Evolutionary conservation across 2,888 invertebrate genomes (phyloP), one percentile per base, ranked within the genome.

Genomic region (Criorhina ranunculi): DNA sequence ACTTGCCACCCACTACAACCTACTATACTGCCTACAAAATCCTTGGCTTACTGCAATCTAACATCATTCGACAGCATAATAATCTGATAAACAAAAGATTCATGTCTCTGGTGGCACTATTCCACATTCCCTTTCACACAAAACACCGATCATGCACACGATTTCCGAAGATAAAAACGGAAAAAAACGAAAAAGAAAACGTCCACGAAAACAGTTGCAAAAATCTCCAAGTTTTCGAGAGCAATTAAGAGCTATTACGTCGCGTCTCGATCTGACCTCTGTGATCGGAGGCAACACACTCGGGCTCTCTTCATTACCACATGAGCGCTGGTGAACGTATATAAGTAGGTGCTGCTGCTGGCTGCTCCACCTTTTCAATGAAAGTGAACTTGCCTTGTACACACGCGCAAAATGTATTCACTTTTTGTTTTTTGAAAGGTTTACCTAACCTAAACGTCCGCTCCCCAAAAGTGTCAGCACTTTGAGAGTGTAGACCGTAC

Each of bases 241-340:
- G 73, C 79, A 83, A 83, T 83, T 83, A 83, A 79, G 73, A 64
- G 73, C 69, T 44, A 79, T 83, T 83, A 83, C 83, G 83, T 83
- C 79, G 73, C 49, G 42, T 64, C 62, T 24, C 37, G 53, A 69
- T 69, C 67, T 83, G 83, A 83, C 83, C 83, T 83, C 73, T 79
- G 37, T 35, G 64, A 75, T 83, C 78, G 31, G 49, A 44, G 55
- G 62, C 57, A 67, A 60, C 51, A 72, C 66, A 60, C 53, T 40
- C 17, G 37, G 35, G 15, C 62, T 12, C 53, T 57, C 31, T 17
- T 77, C 44, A 67, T 70, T 62, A 67, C 53, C 33, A 17, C 60
- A 75, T 69, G 17, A 9, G 49, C 2, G 12, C 40, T 11, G 46
- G 40, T 62, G 60, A 46, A 62, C 60, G 35, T 59, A 12, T 59